These are phyloP conservation scores for Xenopus petersii DNA, from an alignment of 2,797 vertebrate genomes.

Conservation along the genomic window DNA sequence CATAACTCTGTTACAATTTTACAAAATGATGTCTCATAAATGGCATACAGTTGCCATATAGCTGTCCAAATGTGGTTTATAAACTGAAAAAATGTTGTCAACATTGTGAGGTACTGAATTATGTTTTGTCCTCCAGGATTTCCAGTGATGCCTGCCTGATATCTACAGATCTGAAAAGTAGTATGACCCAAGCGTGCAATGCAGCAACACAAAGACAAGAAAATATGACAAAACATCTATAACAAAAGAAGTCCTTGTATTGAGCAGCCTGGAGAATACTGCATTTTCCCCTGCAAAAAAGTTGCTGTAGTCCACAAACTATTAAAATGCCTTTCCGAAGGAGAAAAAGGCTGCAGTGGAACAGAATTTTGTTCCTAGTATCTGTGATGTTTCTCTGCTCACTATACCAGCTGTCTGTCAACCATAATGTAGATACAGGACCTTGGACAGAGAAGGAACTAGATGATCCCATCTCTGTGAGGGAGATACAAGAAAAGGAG, in stretches of 20 bases:
- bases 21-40: too few species aligned
- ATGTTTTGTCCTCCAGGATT: slow-evolving; percentile 16
- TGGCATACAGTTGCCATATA: too few species aligned
- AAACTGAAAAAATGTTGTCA: too few species aligned
- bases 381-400: slow-evolving; percentile 73
- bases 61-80: too few species aligned
- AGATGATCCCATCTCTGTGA: slow-evolving; percentile 6
- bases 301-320: slow-evolving; percentile 1
- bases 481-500: slow-evolving; percentile 48
- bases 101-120: too few species aligned
- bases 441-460: slow-evolving; percentile 61
- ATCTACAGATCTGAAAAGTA: neutral
- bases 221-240: slow-evolving; percentile 6
- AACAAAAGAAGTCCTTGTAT: slow-evolving; percentile 2
- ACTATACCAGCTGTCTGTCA: slow-evolving; percentile 75
- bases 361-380: slow-evolving; percentile 77
- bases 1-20: too few species aligned
- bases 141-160: neutral
- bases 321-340: slow-evolving; percentile 69
- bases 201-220: slow-evolving; percentile 19
- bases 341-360: slow-evolving; percentile 75
- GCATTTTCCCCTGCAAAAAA: neutral
- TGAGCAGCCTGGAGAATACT: neutral
- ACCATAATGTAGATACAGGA: slow-evolving; percentile 60
- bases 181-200: neutral